Evolutionary conservation across 2,888 invertebrate species (phyloP).

Genomic region (Brenthis daphne): DNA sequence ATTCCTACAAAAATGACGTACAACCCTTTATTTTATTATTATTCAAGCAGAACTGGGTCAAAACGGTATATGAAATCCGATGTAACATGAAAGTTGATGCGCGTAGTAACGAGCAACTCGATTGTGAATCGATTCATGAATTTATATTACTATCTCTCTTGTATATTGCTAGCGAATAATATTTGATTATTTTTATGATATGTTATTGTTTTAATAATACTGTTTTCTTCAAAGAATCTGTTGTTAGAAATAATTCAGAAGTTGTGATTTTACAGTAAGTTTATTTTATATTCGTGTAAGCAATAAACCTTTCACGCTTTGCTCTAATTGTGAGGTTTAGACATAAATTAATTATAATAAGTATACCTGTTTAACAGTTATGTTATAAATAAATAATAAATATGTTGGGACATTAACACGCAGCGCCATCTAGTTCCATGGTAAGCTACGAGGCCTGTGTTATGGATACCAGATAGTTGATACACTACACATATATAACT

Average conservation of each 20-base stretch:
- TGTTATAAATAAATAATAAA: too few relatives aligned
- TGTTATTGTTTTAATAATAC: conserved; percentile 38
- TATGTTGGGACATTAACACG: too few relatives aligned
- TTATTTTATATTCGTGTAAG: too few relatives aligned
- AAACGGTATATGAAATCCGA: conserved; percentile 28
- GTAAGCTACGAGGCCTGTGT: too few relatives aligned
- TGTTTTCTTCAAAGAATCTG: conserved; percentile 1
- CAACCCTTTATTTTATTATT: neutral
- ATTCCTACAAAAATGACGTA: too few relatives aligned
- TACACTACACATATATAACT: too few relatives aligned
- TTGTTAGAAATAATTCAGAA: neutral
- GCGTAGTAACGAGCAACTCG: conserved; percentile 40
- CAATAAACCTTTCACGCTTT: too few relatives aligned
- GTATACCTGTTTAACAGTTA: too few relatives aligned
- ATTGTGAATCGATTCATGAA: conserved; percentile 45
- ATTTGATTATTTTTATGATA: conserved; percentile 44
- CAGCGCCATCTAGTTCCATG: too few relatives aligned
- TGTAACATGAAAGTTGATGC: conserved; percentile 45
- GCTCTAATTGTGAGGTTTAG: too few relatives aligned
- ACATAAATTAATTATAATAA: too few relatives aligned
- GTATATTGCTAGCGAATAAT: neutral
- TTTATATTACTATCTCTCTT: conserved; percentile 40
- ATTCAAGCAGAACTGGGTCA: conserved; percentile 6
- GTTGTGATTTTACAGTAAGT: neutral
- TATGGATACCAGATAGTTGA: too few relatives aligned